These are phyloP conservation scores for Ichneumoninae sp. DNA, from an alignment of 2,888 invertebrate genomes.

Conservation along the genomic window DNA sequence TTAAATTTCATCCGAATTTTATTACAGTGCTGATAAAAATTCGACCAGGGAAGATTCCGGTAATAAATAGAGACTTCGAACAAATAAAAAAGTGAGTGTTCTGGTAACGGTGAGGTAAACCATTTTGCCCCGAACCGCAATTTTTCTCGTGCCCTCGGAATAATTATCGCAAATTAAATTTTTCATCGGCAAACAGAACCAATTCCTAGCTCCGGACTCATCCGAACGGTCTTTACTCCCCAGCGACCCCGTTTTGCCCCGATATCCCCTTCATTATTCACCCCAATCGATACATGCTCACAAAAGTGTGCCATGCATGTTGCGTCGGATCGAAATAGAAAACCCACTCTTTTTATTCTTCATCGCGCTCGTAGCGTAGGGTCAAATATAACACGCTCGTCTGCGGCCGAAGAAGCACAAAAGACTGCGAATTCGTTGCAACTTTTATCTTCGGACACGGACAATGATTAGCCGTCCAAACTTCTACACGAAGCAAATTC, in stretches of 20 bases:
- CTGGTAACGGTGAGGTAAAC: too few relatives aligned
- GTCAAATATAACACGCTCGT: neutral
- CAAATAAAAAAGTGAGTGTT: too few relatives aligned
- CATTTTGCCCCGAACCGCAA: too few relatives aligned
- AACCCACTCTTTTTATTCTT: neutral
- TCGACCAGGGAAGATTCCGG: too few relatives aligned
- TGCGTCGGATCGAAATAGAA: neutral
- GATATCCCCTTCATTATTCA: slow-evolving; percentile 74
- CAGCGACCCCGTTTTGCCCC: neutral
- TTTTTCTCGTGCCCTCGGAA: too few relatives aligned
- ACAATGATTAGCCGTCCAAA: neutral
- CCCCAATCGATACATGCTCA: slow-evolving; percentile 76
- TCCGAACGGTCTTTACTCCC: slow-evolving; percentile 61
- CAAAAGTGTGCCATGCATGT: slow-evolving; percentile 65
- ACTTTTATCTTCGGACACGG: neutral
- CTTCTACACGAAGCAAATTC: too few relatives aligned
- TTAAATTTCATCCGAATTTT: too few relatives aligned
- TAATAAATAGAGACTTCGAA: too few relatives aligned
- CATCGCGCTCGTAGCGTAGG: neutral
- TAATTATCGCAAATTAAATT: neutral
- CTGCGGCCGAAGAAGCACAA: neutral
- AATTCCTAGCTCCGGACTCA: neutral
- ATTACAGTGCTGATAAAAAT: too few relatives aligned
- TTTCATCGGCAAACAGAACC: neutral
- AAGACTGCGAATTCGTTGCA: neutral